These are phyloP conservation scores for Sphaerophoria rueppellii DNA, from an alignment of 2,888 invertebrate species.

Conservation along the genomic window DNA sequence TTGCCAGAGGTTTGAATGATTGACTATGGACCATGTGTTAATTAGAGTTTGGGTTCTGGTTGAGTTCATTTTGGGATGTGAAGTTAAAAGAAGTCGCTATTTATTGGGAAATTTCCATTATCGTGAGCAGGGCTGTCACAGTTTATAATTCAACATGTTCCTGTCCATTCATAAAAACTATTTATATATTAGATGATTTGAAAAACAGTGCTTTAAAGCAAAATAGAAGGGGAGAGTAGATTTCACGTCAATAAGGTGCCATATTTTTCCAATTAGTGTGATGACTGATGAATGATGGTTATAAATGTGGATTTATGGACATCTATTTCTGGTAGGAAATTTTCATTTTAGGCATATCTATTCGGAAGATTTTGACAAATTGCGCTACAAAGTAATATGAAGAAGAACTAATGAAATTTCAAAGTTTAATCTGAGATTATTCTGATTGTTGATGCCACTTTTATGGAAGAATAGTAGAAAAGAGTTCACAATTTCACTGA, in stretches of 20 bases:
- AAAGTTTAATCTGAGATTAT: not conserved
- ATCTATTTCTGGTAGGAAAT: conserved; percentile 2
- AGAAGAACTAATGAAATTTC: not conserved
- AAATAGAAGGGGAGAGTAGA: not conserved
- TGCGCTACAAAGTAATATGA: not conserved
- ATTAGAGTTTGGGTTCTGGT: not conserved
- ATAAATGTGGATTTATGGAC: conserved; percentile 17
- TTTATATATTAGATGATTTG: conserved; percentile 32
- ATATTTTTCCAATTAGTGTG: conserved; percentile 34
- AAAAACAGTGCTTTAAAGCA: conserved; percentile 6
- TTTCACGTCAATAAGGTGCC: conserved; percentile 41
- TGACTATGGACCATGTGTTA: not conserved
- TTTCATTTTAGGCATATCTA: conserved; percentile 1
- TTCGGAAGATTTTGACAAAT: not conserved
- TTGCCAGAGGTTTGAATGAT: conserved; percentile 31
- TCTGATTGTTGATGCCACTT: not conserved
- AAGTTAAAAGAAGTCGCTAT: not conserved
- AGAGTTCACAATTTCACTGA: no score
- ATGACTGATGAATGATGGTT: conserved; percentile 34
- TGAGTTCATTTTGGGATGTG: not conserved
- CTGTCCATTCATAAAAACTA: conserved; percentile 22
- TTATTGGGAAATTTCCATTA: conserved; percentile 59
- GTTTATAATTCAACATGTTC: not conserved
- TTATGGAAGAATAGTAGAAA: no score
- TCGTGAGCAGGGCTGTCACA: not conserved